These are phyloP conservation scores for Daboia siamensis DNA, from an alignment of 2,113 vertebrate genomes.

Conservation along the genomic window DNA sequence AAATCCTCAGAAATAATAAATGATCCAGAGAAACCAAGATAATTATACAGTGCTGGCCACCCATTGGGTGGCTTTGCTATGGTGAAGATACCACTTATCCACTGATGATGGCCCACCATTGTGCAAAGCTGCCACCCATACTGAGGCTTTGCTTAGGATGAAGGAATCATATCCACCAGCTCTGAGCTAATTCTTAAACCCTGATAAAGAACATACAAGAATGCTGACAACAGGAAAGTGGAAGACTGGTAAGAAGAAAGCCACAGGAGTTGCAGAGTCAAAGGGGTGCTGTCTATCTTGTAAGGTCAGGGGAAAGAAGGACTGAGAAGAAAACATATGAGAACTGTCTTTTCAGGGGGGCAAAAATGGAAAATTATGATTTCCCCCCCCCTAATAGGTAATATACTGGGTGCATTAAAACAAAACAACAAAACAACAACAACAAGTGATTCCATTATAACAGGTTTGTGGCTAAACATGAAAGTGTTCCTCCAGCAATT, in stretches of 20 bases:
- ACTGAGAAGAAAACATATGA: neutral
- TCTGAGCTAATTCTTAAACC: too few species aligned
- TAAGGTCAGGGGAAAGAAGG: neutral
- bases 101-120: neutral
- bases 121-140: neutral
- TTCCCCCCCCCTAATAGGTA: neutral
- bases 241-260: neutral
- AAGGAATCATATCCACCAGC: neutral
- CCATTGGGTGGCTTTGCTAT: neutral
- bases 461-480: neutral
- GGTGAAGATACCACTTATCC: neutral
- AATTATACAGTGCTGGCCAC: neutral
- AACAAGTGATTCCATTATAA: constrained; percentile 24
- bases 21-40: neutral
- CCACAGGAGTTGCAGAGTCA: too few species aligned
- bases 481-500: neutral
- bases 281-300: neutral
- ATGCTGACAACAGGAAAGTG: neutral
- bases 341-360: neutral
- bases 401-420: neutral
- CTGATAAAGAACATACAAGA: neutral
- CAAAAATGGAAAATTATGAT: neutral
- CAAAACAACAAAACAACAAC: constrained; percentile 9
- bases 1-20: neutral
- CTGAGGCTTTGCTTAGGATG: neutral